Evolutionary conservation across 1,140 invertebrate species (phyloP).

Genomic region (Anastrepha obliqua): DNA sequence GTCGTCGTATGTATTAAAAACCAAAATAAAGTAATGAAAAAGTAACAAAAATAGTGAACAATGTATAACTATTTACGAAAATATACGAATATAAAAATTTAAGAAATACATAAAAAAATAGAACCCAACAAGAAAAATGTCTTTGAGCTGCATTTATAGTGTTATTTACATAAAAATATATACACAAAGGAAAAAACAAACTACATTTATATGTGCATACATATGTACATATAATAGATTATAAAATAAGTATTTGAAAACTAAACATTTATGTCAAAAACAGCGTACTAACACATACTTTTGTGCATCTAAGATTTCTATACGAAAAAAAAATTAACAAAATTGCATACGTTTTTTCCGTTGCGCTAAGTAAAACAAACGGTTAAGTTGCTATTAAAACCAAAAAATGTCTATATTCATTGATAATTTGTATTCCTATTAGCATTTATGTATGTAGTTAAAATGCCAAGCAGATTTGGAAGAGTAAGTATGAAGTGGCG

Average conservation of each 20-base stretch:
- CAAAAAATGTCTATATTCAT: not conserved
- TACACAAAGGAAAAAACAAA: conserved; percentile 16
- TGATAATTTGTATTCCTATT: conserved; percentile 22
- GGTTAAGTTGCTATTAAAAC: not conserved
- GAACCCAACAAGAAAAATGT: conserved; percentile 56
- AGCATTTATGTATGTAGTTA: not conserved
- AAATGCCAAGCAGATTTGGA: not conserved
- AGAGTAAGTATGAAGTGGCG: not conserved
- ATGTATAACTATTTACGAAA: conserved; percentile 19
- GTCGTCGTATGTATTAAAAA: conserved; percentile 52
- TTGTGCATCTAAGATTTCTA: not conserved
- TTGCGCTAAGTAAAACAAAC: not conserved
- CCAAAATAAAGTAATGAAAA: conserved; percentile 7
- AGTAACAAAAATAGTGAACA: conserved; percentile 18
- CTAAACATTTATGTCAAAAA: conserved; percentile 4
- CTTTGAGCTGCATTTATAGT: conserved; percentile 71
- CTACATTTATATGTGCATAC: conserved; percentile 1
- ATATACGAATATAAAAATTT: conserved; percentile 3
- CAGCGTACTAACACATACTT: not conserved
- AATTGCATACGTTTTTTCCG: not conserved
- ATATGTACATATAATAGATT: not conserved
- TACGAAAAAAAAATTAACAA: not conserved
- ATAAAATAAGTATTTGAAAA: no score
- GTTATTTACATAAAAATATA: conserved; percentile 39
- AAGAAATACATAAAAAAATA: conserved; percentile 33